Base-by-base conservation (phyloP, 2,113 vertebrate species). In the Campylorhamphus procurvoides region DNA sequence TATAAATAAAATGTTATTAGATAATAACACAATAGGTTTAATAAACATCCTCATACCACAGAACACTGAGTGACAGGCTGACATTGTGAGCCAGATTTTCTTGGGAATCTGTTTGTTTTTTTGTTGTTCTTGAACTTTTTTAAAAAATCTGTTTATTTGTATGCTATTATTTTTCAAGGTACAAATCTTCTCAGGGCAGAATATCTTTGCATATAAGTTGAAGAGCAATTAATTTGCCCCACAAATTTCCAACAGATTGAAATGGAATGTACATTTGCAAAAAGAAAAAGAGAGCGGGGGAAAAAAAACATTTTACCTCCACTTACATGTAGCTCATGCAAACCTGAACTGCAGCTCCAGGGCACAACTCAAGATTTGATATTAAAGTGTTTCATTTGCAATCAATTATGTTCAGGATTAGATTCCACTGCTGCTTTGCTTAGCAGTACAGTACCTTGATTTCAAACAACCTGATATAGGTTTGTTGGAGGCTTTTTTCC, bases 381-480 rank as follows among this genome's bases (percentile, higher is more conserved):
- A 97, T 97, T 97, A 97, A 98, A 97, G 84, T 96, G 94, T 96
- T 97, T 97, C 96, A 97, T 98, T 98, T 98, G 90, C 94, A 97
- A 96, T 72, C 97, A 98, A 93, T 98, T 98, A 98, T 96, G 71
- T 44, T 83, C 73, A 86, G 90, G 84, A 97, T 97, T 97, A 97
- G 86, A 97, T 96, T 97, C 79, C 39, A 27, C 58, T 88, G 84
- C 60, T 28, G 59, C 66, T 66, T 96, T n/a, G 2, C 56, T 92
- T 96, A 89, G 55, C 76, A 87, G 85, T 90, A 96, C 90, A 95
- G 91, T 87, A 87, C 81, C 73, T 77, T 7, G 93, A 95, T 95
- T 97, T 97, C 84, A 89, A 94, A 84, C 42, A 96, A 96, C 78
- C 79, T 87, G 79, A 91, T 94, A 84, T 28, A 73, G 23, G 75